Evolutionary conservation across 2,113 vertebrate genomes (phyloP).

Genomic region (Cephalopterus ornatus): DNA sequence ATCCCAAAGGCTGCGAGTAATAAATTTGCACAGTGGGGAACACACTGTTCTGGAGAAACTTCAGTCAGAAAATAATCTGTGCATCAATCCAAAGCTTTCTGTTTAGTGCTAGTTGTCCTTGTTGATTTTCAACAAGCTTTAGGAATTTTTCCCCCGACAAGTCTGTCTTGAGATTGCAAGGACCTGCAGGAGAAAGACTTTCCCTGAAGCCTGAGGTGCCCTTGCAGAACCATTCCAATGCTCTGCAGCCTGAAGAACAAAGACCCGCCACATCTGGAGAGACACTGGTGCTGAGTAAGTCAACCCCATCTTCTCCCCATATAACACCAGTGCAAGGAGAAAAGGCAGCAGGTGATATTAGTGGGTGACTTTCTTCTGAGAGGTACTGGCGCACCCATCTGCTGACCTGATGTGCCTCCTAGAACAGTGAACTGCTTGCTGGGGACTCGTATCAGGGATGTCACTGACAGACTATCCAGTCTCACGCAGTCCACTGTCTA

Average conservation of each 20-base stretch:
- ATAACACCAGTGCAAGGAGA: background rate
- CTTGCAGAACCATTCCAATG: background rate
- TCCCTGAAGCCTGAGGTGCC: too few relatives aligned
- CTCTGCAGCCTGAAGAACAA: background rate
- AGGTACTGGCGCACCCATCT: background rate
- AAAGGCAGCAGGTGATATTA: background rate
- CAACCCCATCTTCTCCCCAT: background rate
- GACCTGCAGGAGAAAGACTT: background rate
- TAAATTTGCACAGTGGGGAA: conserved; percentile 63
- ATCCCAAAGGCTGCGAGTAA: conserved; percentile 43
- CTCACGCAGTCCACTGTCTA: background rate
- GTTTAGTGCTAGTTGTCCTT: conserved; percentile 22
- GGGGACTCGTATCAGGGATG: background rate
- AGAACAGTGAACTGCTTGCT: background rate
- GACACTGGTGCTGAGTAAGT: background rate
- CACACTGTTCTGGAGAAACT: conserved; percentile 45
- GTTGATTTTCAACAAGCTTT: conserved; percentile 6
- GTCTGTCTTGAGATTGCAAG: background rate
- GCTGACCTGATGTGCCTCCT: background rate
- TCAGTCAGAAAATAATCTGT: conserved; percentile 58
- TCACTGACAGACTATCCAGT: background rate
- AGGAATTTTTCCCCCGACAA: background rate
- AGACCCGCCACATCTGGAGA: background rate
- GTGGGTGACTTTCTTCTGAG: background rate
- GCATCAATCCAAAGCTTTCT: conserved; percentile 33